Base-by-base conservation (phyloP, 2,113 vertebrate species). In the Odobenus rosmarus region DNA sequence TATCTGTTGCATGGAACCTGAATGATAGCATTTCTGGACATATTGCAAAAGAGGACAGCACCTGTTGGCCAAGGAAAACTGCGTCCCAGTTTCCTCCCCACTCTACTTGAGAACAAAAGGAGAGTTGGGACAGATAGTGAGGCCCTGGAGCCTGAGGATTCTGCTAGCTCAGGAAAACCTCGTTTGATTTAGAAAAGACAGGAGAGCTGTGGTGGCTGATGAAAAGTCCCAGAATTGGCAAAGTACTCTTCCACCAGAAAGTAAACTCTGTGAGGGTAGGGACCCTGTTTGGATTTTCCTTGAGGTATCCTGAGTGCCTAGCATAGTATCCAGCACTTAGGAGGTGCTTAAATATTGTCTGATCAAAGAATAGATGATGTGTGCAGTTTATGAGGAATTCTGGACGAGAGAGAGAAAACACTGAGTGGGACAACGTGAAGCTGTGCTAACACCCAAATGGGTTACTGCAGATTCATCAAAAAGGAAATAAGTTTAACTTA, bases 1-100 rank as follows among this genome's bases (percentile, higher is more conserved):
- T 88, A 69, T 81, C 31, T 90, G 42, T 83, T 72, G 88, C 59
- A 8, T 24, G 57, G 88, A 97, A 97, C 97, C 85, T 88, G 97
- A 94, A 93, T 69, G 88, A 88, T 94, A 87, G 76, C 96, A 96
- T 98, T 97, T 96, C 94, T 95, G 84, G 51, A 84, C 67, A 46
- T 62, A 26, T 95, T 98, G 77, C 96, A 86, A 96, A 97, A 97
- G 90, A 90, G 57, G 76, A 55, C 86, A 79, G 55, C 16, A 21
- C 51, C 51, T 96, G 16, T 92, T 87, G 81, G 74, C 69, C 94
- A 77, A 91, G 53, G 74, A 71, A 83, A 64, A 67, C 33, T 77
- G 79, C 61, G 55, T 80, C 72, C 39, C 31, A 24, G 18, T 83
- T 39, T 88, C 24, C n/a, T 76, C 46, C 46, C 28, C 26, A 4